Conservation (phyloP, 2,113 vertebrate genomes). For the Myodes glareolus region DNA sequence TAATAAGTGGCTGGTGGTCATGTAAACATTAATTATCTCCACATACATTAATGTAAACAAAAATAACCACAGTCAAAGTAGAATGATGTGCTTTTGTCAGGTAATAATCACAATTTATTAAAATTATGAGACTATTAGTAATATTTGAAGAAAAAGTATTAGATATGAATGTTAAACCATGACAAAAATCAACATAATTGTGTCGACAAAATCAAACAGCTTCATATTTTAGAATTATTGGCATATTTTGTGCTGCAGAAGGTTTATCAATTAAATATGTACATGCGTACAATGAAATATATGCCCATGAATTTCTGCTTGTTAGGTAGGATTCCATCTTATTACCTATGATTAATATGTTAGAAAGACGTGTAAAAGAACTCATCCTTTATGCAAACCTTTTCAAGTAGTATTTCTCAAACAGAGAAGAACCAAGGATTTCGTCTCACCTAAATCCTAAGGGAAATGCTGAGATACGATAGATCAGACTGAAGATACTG, state of each 20-base stretch:
- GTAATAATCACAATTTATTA: conserved; percentile 39
- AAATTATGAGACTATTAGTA: neutral
- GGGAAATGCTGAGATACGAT: neutral
- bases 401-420: neutral
- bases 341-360: neutral
- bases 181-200: neutral
- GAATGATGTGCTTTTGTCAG: neutral
- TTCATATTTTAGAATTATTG: neutral
- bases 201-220: neutral
- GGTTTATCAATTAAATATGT: neutral
- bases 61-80: neutral
- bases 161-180: neutral
- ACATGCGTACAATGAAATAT: neutral
- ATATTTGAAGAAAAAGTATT: neutral
- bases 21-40: neutral
- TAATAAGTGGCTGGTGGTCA: neutral
- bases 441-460: neutral
- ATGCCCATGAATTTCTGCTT: neutral
- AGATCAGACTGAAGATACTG: neutral
- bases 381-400: neutral
- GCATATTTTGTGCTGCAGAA: neutral
- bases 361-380: neutral
- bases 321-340: neutral
- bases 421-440: neutral
- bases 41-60: neutral